Percentiles rank a stretch among this genome's conserved stretches.
These are phyloP conservation scores for Todiramphus chloris DNA, from an alignment of 2,113 vertebrate species.

Conservation along the genomic window DNA sequence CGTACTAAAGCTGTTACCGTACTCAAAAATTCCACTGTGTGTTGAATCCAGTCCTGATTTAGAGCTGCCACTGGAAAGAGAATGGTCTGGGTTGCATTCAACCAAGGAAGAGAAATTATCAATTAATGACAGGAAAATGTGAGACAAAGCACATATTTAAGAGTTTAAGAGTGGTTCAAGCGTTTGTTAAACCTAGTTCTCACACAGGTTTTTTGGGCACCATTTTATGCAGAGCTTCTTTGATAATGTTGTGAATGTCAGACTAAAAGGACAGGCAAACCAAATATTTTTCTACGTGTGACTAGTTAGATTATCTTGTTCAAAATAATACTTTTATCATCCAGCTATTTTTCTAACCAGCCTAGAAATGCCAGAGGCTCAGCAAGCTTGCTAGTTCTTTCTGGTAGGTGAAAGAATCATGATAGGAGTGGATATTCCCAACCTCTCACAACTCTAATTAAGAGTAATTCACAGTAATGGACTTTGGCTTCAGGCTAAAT, in stretches of 20 bases:
- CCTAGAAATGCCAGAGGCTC: conserved; percentile 49
- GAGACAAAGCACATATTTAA: neutral
- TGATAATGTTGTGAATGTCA: neutral
- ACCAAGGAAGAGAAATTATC: neutral
- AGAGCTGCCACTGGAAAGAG: neutral
- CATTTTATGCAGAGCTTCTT: neutral
- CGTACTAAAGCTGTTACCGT: neutral
- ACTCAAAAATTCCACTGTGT: neutral
- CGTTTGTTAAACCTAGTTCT: neutral
- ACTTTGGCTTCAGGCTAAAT: conserved; percentile 68
- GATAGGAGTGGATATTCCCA: conserved; percentile 58
- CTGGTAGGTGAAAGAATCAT: conserved; percentile 53
- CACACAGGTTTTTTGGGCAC: neutral
- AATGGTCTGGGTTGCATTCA: neutral
- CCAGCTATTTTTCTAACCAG: conserved; percentile 11
- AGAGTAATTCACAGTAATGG: conserved; percentile 67
- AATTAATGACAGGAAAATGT: neutral
- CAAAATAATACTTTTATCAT: conserved; percentile 44
- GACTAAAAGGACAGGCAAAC: conserved; percentile 26
- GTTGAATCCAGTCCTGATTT: neutral
- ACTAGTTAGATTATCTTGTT: conserved; percentile 31
- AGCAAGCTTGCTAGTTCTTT: conserved; percentile 13
- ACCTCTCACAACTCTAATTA: conserved; percentile 67
- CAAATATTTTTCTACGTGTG: conserved; percentile 39
- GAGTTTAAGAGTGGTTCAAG: neutral